Evolutionary conservation across 2,113 vertebrate species (phyloP).

Genomic region (Mandrillus leucophaeus): DNA sequence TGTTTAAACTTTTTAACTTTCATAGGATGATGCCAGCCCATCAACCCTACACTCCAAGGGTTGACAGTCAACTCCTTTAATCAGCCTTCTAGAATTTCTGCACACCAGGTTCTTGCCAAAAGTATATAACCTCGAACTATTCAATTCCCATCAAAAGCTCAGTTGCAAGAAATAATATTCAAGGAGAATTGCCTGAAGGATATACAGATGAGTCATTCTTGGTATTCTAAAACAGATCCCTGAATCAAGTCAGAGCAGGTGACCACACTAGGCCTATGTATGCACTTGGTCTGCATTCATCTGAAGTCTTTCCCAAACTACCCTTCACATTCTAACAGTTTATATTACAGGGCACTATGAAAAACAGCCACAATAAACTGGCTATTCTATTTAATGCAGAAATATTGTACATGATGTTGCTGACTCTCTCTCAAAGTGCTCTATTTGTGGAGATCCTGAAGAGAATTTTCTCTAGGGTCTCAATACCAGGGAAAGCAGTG

Average conservation of each 20-base stretch:
- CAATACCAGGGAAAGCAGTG: not conserved
- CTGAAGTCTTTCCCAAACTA: not conserved
- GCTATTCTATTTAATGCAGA: not conserved
- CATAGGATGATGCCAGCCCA: not conserved
- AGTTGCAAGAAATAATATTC: slow-evolving; percentile 53
- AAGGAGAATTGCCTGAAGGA: slow-evolving; percentile 47
- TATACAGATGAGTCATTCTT: not conserved
- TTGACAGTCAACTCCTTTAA: slow-evolving; percentile 23
- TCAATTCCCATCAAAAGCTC: slow-evolving; percentile 51
- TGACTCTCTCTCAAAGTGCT: not conserved
- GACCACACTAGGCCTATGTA: not conserved
- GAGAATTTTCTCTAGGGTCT: not conserved
- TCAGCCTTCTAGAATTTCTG: slow-evolving; percentile 41
- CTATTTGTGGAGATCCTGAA: not conserved
- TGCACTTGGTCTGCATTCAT: not conserved
- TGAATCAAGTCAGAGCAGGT: not conserved
- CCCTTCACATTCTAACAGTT: not conserved
- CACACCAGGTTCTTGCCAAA: not conserved
- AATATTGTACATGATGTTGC: not conserved
- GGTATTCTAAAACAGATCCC: not conserved
- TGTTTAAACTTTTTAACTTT: slow-evolving; percentile 36
- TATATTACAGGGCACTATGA: not conserved
- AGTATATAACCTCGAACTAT: slow-evolving; percentile 19
- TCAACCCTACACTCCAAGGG: not conserved
- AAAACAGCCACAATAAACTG: not conserved